Evolutionary conservation across 2,113 vertebrate species (phyloP), one percentile per base, ranked within the genome.

Genomic region (Tachysurus fulvidraco): DNA sequence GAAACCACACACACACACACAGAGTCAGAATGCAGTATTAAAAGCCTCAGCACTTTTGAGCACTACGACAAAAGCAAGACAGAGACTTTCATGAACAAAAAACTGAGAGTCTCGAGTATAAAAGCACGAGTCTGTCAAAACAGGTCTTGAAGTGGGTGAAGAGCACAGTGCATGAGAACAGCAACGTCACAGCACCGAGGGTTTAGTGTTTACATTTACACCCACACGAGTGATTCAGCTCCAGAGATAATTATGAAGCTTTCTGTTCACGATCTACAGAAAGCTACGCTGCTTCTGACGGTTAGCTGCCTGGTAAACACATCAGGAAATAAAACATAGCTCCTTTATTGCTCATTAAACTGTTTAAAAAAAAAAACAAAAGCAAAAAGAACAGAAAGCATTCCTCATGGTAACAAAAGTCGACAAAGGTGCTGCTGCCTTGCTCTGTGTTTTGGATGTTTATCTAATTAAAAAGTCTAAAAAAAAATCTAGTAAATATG

Each of bases 51-150:
- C 28, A 16, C 25, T 25, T 78, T 79, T 36, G 3, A 79, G 46
- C 46, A 78, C n/a, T 17, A 36, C 36, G 36, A 36, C 36, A 19
- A 54, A 4, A 74, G 21, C 46, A 74, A 25, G 54, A 5, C 10
- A 62, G 36, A 60, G 30, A 44, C 30, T 7, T 65, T 6, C 23
- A 52, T 23, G 16, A 55, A 30, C 6, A 54, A 3, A 82, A 57
- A 52, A 54, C 17, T 4, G n/a, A 80, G 17, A 50, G 46, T 13
- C 6, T 30, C 2, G 36, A 21, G 14, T 36, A 74, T 86, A 44
- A 85, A 64, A 85, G 78, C 21, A 14, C 21, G 9, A 71, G 30
- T 59, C 23, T 82, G 85, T 57, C 62, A 76, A 25, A 86, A 50
- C 19, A 25, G 11, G 50, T 50, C n/a, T 71, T 25, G 9, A 9